Base-by-base conservation (phyloP, 2,113 vertebrate genomes). In the Potamarius usumacintae region DNA sequence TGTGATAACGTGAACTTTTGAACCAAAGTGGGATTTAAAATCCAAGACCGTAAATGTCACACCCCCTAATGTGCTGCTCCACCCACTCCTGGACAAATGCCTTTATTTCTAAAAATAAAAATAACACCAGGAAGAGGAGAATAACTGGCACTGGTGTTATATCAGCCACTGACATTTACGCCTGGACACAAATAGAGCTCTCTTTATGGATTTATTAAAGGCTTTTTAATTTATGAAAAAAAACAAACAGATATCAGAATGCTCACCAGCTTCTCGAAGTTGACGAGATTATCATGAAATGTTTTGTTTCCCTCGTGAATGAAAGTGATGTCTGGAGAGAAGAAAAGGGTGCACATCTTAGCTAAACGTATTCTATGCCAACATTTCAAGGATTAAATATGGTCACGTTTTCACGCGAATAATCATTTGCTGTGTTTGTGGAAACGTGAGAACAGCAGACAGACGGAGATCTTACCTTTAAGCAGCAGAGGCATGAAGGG, bases 241-340 rank as follows among this genome's bases (percentile, higher is more conserved):
- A 42, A 30, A 30, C 0, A 42, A 42, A 42, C 34, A 42, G 34
- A 42, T 42, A 42, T 42, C 42, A 42, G 42, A 4, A 42, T 42
- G 85, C 97, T 91, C 92, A 99, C 98, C 97, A 99, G 96, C 90
- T 99, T 99, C 95, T 99, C 97, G 94, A 99, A 99, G 91, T 99
- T 99, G 94, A 99, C 98, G 86, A 99, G 96, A 94, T 99, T 99
- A 95, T 99, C 98, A 91, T 99, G 95, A 94, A 99, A 99, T 0
- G 98, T 99, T 95, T 99, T 99, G 93, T 99, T 99, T 93, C 98
- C 98, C 95, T 99, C 98, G 4, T 99, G 97, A 92, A 99, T 99
- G 90, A 99, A 99, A 27, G 98, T 99, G 91, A 99, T 97, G 93
- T 99, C 98, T 99, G 92, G 88, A 93, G 87, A 58, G 48, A 17